These are phyloP conservation scores for Heterocephalus glaber DNA, from an alignment of 2,113 vertebrate species.

Conservation along the genomic window DNA sequence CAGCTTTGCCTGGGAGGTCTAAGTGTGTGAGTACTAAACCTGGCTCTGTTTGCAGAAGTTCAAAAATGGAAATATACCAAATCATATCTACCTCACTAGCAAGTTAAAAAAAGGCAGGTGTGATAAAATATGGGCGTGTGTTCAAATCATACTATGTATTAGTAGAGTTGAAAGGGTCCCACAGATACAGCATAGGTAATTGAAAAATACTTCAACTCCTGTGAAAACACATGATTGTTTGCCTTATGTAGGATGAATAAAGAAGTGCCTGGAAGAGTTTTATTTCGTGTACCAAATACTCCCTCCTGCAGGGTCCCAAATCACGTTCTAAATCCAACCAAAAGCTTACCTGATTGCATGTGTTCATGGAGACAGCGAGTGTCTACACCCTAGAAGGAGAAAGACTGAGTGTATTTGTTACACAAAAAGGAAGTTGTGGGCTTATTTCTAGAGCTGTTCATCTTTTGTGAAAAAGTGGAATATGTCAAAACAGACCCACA, in stretches of 20 bases:
- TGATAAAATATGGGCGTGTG: slow-evolving; percentile 46
- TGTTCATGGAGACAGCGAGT: slow-evolving; percentile 73
- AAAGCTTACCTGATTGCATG: slow-evolving; percentile 71
- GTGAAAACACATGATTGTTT: slow-evolving; percentile 68
- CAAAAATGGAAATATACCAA: slow-evolving; percentile 17
- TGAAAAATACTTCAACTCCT: slow-evolving; percentile 72
- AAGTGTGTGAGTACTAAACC: slow-evolving; percentile 2
- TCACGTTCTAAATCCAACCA: slow-evolving; percentile 72
- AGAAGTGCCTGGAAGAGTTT: slow-evolving; percentile 49
- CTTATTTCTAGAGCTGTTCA: slow-evolving; percentile 26
- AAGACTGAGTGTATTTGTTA: slow-evolving; percentile 76
- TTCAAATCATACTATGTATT: slow-evolving; percentile 1
- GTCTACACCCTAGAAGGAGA: slow-evolving; percentile 62
- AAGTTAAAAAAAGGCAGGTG: slow-evolving; percentile 17
- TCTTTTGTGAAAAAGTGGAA: neutral
- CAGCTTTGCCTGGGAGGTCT: neutral
- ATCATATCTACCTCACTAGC: neutral
- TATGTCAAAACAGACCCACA: slow-evolving; percentile 77
- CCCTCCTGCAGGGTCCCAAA: slow-evolving; percentile 63
- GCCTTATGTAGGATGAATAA: slow-evolving; percentile 43
- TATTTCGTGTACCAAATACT: slow-evolving; percentile 51
- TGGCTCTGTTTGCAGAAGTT: neutral
- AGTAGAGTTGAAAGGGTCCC: neutral
- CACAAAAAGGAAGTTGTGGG: slow-evolving; percentile 69
- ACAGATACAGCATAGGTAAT: slow-evolving; percentile 22